phyloP scores from a whole-genome alignment of 2,888 invertebrate species.

The Adineta ricciae region DNA sequence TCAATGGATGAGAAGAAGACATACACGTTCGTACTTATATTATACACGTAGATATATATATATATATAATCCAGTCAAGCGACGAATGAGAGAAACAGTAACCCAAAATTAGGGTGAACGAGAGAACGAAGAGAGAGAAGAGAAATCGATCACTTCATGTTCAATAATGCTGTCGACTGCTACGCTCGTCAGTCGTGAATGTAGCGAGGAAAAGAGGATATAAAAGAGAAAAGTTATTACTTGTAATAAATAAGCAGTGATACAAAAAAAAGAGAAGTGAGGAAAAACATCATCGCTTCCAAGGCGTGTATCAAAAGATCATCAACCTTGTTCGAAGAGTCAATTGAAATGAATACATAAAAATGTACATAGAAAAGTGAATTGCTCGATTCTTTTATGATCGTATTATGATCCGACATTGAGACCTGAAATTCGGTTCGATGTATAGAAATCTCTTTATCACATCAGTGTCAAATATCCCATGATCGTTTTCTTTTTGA shows the following conservation, averaged over 20 bases:
- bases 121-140: not conserved
- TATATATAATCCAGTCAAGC: not conserved
- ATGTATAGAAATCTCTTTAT: not conserved
- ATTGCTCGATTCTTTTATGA: not conserved
- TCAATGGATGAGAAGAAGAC: not conserved
- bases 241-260: not conserved
- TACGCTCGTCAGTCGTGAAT: not conserved
- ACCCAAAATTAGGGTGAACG: not conserved
- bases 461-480: not conserved
- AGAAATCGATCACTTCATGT: slow-evolving; percentile 3
- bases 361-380: not conserved
- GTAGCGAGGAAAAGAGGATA: not conserved
- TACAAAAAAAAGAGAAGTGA: not conserved
- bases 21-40: not conserved
- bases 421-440: not conserved
- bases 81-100: slow-evolving; percentile 5
- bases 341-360: not conserved
- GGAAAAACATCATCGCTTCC: not conserved
- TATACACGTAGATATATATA: not conserved
- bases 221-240: not conserved
- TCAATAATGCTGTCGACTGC: not conserved
- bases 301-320: not conserved
- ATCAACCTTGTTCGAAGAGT: not conserved
- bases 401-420: not conserved
- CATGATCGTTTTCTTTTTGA: not conserved